Conservation (phyloP, 2,797 vertebrate genomes). For the Prionace glauca region DNA sequence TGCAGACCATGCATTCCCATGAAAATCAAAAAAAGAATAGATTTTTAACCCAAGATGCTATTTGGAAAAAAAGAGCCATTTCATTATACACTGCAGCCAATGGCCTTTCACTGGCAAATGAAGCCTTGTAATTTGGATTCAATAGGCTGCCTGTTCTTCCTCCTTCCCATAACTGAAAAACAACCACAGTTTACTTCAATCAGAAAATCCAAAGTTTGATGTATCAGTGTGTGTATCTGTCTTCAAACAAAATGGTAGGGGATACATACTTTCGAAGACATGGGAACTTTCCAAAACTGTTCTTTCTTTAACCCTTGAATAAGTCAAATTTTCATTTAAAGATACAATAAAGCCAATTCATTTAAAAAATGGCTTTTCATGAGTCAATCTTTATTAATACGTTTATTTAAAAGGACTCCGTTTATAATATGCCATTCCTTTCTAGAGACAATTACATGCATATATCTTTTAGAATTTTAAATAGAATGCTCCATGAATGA, state of each 20-base stretch:
- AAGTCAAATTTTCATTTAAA: neutral
- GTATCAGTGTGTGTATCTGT: slow-evolving; percentile 1
- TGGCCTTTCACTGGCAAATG: neutral
- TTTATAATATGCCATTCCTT: neutral
- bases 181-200: neutral
- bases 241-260: slow-evolving; percentile 16
- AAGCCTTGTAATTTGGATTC: slow-evolving; percentile 16
- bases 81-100: neutral
- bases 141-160: slow-evolving; percentile 22
- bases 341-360: neutral
- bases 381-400: neutral
- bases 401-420: neutral
- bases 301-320: slow-evolving; percentile 3
- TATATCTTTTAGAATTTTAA: neutral
- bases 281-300: neutral
- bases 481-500: neutral
- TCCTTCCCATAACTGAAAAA: slow-evolving; percentile 13
- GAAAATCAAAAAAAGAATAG: neutral
- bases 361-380: neutral
- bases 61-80: neutral
- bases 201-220: slow-evolving; percentile 19
- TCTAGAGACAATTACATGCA: neutral
- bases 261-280: neutral
- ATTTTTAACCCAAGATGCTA: neutral
- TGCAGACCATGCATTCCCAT: neutral